phyloP scores from a whole-genome alignment of 2,113 vertebrate species.

The Glaucidium brasilianum region DNA sequence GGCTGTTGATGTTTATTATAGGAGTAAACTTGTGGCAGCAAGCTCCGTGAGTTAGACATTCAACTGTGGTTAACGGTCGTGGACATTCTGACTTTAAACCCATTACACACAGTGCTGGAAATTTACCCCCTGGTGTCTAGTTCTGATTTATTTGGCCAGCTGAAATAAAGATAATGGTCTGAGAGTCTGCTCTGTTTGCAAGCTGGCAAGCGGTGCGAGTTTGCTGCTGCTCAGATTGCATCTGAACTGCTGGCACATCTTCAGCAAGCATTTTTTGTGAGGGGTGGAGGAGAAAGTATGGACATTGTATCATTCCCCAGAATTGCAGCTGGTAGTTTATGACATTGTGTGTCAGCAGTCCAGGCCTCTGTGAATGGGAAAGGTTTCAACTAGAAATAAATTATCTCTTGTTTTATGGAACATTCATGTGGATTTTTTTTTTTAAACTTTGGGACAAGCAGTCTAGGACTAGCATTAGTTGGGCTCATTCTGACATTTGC shows the following conservation, averaged over 20 bases:
- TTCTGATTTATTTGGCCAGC: constrained; percentile 41
- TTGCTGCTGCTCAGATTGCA: neutral
- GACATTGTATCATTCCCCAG: neutral
- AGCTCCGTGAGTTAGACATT: neutral
- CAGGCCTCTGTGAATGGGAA: neutral
- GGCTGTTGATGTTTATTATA: neutral
- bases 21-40: neutral
- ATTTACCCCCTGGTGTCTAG: neutral
- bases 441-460: neutral
- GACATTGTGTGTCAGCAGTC: neutral
- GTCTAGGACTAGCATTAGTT: neutral
- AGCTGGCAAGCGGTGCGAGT: neutral
- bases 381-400: neutral
- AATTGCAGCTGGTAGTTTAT: neutral
- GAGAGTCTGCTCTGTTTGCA: neutral
- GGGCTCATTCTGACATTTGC: constrained; percentile 19
- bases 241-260: neutral
- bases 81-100: neutral
- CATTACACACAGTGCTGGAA: neutral
- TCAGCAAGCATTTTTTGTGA: neutral
- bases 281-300: neutral
- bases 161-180: constrained; percentile 7
- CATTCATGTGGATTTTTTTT: neutral
- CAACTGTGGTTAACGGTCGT: neutral
- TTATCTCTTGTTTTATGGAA: neutral